These are phyloP conservation scores for Cephus cinctus DNA, from an alignment of 1,140 invertebrate species.

Conservation along the genomic window DNA sequence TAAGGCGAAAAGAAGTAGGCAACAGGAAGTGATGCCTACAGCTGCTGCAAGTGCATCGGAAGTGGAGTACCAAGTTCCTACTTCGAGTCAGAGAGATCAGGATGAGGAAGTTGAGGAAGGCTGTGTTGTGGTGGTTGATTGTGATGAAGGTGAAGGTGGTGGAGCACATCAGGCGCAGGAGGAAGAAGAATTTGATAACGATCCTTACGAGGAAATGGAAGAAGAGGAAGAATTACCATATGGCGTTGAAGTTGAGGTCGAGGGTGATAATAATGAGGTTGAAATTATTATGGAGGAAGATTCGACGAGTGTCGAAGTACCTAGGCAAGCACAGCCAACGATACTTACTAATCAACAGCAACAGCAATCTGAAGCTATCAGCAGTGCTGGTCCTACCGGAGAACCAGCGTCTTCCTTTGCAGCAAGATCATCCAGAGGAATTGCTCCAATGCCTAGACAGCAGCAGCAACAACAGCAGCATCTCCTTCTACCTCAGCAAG, in stretches of 20 bases:
- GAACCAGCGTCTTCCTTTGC: slow-evolving; percentile 53
- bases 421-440: slow-evolving; percentile 46
- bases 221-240: slow-evolving; percentile 58
- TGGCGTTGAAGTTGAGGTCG: slow-evolving; percentile 51
- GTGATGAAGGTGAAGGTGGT: slow-evolving; percentile 60
- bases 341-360: slow-evolving; percentile 40
- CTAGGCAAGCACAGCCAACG: slow-evolving; percentile 52
- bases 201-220: slow-evolving; percentile 59
- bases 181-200: slow-evolving; percentile 60
- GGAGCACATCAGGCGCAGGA: slow-evolving; percentile 58
- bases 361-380: slow-evolving; percentile 59
- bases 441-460: slow-evolving; percentile 47
- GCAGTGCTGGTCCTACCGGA: slow-evolving; percentile 56
- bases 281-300: slow-evolving; percentile 65
- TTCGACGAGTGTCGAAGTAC: slow-evolving; percentile 58
- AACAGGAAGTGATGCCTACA: slow-evolving; percentile 38
- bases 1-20: slow-evolving; percentile 42
- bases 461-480: slow-evolving; percentile 50
- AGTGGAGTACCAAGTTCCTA: slow-evolving; percentile 65
- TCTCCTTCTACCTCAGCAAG: slow-evolving; percentile 51
- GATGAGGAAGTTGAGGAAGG: slow-evolving; percentile 77
- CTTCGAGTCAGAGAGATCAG: slow-evolving; percentile 78
- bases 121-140: slow-evolving; percentile 69
- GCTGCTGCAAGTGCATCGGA: slow-evolving; percentile 47
- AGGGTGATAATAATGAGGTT: slow-evolving; percentile 65